phyloP scores from a whole-genome alignment of 1,140 invertebrate genomes.

The Drosophila orosa region DNA sequence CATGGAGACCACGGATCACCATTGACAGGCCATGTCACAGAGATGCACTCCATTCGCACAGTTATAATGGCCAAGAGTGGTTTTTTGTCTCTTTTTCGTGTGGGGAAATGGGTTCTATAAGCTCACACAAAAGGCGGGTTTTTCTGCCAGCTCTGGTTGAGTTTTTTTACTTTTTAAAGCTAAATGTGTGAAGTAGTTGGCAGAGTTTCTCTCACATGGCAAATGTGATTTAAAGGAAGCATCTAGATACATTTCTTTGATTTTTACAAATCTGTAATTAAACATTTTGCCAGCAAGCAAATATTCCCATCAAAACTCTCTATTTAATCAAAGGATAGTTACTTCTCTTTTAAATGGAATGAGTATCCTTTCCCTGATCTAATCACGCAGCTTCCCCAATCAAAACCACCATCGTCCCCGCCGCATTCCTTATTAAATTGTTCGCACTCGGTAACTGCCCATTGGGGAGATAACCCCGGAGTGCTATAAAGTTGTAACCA shows the following conservation, averaged over 20 bases:
- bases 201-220: constrained; percentile 44
- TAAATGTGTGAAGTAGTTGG: constrained; percentile 70
- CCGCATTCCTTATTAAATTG: constrained; percentile 63
- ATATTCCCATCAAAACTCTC: too few species aligned
- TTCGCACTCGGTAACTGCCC: constrained; percentile 52
- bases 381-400: constrained; percentile 28
- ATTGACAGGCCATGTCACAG: constrained; percentile 15
- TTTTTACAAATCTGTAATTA: not conserved
- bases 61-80: constrained; percentile 70
- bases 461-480: constrained; percentile 46
- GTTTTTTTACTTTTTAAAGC: not conserved
- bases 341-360: not conserved
- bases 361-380: constrained; percentile 8
- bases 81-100: constrained; percentile 30
- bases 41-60: constrained; percentile 41
- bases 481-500: constrained; percentile 75
- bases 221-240: not conserved
- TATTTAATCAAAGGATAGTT: not conserved
- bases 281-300: too few species aligned
- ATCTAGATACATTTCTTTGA: too few species aligned
- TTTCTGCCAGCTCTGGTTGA: constrained; percentile 34
- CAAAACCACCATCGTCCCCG: constrained; percentile 16
- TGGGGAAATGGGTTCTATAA: constrained; percentile 56
- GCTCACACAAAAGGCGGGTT: constrained; percentile 10
- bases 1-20: constrained; percentile 8